phyloP scores from a whole-genome alignment of 2,113 vertebrate genomes.

The Guaruba guarouba region DNA sequence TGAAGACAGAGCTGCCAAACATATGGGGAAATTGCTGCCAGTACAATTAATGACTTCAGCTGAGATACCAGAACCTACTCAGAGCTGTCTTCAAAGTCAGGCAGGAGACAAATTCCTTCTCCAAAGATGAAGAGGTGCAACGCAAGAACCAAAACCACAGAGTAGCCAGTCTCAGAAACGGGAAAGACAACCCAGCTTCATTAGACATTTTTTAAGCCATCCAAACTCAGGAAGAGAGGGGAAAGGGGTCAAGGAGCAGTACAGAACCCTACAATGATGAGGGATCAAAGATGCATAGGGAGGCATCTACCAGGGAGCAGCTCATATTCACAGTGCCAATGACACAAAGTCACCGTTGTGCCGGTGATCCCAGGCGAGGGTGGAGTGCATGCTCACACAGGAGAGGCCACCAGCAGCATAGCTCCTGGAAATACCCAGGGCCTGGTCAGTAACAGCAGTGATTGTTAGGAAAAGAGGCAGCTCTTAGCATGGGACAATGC shows the following conservation, averaged over 20 bases:
- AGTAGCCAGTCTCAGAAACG: neutral
- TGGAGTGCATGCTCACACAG: rapidly evolving
- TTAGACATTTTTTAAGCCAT: neutral
- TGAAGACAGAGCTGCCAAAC: conserved; percentile 44
- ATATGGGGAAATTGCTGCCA: conserved; percentile 50
- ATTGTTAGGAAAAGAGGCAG: neutral
- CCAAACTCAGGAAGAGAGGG: neutral
- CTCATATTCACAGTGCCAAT: neutral
- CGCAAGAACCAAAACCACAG: conserved; percentile 14
- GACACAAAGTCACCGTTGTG: neutral
- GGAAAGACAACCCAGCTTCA: neutral
- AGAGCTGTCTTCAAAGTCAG: conserved; percentile 23
- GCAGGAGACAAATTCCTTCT: conserved; percentile 25
- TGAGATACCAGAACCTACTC: conserved; percentile 42
- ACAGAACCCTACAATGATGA: rapidly evolving
- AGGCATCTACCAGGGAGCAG: neutral
- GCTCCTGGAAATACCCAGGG: neutral
- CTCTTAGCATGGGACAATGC: neutral
- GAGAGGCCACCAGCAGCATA: neutral
- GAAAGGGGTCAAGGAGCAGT: neutral
- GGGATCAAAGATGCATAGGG: neutral
- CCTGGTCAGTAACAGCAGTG: neutral
- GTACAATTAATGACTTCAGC: conserved; percentile 41
- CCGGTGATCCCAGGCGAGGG: neutral
- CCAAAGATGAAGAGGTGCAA: neutral